A percentile compares a stretch with the other conserved stretches of the same genome.
phyloP scores from a whole-genome alignment of 2,797 vertebrate species.

The Capromys pilorides region DNA sequence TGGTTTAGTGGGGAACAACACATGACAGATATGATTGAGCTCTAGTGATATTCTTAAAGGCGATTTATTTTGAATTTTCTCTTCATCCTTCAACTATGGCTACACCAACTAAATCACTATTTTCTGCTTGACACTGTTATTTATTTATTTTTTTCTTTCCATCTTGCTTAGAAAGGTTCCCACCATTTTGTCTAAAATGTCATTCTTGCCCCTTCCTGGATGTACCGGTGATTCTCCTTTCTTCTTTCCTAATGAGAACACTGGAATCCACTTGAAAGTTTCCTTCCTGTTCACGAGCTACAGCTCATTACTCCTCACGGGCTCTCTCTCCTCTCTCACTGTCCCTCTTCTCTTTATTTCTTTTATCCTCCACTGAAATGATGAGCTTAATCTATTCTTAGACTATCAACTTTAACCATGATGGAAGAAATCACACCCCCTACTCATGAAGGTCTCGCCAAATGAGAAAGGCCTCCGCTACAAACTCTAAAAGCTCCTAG shows the following conservation, averaged over 20 bases:
- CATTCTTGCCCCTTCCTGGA: not conserved
- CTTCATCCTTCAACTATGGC: not conserved
- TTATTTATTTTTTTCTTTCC: not conserved
- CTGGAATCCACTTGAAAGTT: not conserved
- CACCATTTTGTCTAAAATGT: not conserved
- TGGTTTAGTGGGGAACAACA: not conserved
- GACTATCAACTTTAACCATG: not conserved
- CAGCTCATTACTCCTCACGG: not conserved
- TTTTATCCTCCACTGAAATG: not conserved
- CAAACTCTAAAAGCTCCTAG: not conserved
- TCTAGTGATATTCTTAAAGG: not conserved
- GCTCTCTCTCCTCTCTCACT: not conserved
- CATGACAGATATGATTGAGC: not conserved
- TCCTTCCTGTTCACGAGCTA: not conserved
- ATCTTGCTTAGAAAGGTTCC: not conserved
- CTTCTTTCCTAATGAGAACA: not conserved
- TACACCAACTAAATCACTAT: not conserved
- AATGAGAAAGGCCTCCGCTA: conserved; percentile 45
- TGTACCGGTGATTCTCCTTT: no score
- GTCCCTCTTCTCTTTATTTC: not conserved
- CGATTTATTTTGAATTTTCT: not conserved
- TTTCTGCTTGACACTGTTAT: not conserved
- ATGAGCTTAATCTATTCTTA: not conserved
- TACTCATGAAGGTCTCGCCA: not conserved
- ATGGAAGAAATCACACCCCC: not conserved